Conservation (phyloP, 2,113 vertebrate genomes). For the Procavia capensis region DNA sequence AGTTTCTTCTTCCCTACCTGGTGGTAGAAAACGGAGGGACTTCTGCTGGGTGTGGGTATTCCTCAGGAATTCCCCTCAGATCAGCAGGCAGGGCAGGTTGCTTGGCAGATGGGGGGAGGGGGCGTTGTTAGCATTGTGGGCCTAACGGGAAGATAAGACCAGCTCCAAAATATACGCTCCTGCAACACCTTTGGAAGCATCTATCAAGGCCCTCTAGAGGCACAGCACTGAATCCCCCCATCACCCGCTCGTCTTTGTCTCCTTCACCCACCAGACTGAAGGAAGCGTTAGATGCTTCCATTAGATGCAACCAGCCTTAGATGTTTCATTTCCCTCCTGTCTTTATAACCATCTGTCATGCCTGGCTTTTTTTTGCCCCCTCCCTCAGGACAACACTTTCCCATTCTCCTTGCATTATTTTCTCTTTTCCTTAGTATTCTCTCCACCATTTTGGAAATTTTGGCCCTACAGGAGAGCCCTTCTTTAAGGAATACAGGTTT, state of each 20-base stretch:
- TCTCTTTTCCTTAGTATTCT: not conserved
- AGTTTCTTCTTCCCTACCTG: conserved; percentile 7
- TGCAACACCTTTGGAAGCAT: conserved; percentile 37
- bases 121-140: conserved; percentile 40
- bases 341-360: not conserved
- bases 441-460: conserved; percentile 49
- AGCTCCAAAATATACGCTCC: conserved; percentile 23
- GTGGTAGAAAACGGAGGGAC: conserved; percentile 51
- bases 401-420: not conserved
- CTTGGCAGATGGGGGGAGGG: conserved; percentile 59
- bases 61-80: conserved; percentile 73
- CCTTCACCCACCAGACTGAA: conserved; percentile 31
- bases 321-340: not conserved
- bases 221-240: conserved; percentile 67
- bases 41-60: conserved; percentile 67
- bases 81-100: conserved; percentile 45
- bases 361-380: conserved; percentile 42
- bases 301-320: too few species aligned
- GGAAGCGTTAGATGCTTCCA: not conserved
- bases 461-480: not conserved
- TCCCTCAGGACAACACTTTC: conserved; percentile 4
- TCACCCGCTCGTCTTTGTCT: conserved; percentile 71
- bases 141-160: conserved; percentile 53
- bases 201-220: conserved; percentile 77
- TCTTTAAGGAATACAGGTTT: not conserved